Base-by-base conservation (phyloP, 2,888 invertebrate genomes). In the Junonia oenone region DNA sequence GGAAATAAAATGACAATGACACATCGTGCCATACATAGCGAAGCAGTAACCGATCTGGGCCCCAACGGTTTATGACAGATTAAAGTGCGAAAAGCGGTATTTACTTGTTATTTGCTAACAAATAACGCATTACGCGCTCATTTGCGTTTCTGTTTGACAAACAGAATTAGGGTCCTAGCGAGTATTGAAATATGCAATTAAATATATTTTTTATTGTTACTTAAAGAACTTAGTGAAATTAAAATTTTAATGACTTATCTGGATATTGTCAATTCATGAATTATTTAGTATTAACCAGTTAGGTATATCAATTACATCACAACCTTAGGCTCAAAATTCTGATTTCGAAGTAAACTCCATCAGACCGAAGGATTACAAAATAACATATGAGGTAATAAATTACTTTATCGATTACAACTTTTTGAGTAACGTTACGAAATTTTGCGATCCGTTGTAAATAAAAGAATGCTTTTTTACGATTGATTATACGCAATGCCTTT, bases 281-380 rank as follows among this genome's bases (percentile, higher is more conserved):
- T 38, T 40, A 40, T 11, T 13, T 43, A n/a, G n/a, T n/a, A n/a
- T n/a, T n/a, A n/a, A 26, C 43, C n/a, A 26, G 22, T 26, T 13
- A 26, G 22, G n/a, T 13, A 9, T 15, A 14, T 26, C n/a, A 22
- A 43, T 43, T 43, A 26, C 26, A 43, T 43, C 26, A 26, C n/a
- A 26, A 26, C 3, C 13, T 26, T 43, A 43, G 38, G 29, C 45
- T 40, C 26, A 31, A 38, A 53, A 40, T 31, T 47, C 38, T 35
- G 46, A 53, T 53, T 53, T 53, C 53, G 53, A 53, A 53, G 38
- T 47, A 14, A 53, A 38, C 29, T 47, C 31, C 53, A 31, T 45
- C 45, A 37, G 38, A 53, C 53, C 46, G 31, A 47, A 29, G 22
- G 47, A 47, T 38, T n/a, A 26, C 51, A 40, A 51, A 33, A 46